Base-by-base conservation (phyloP, 2,888 invertebrate species). In the Plebejus melissa region DNA sequence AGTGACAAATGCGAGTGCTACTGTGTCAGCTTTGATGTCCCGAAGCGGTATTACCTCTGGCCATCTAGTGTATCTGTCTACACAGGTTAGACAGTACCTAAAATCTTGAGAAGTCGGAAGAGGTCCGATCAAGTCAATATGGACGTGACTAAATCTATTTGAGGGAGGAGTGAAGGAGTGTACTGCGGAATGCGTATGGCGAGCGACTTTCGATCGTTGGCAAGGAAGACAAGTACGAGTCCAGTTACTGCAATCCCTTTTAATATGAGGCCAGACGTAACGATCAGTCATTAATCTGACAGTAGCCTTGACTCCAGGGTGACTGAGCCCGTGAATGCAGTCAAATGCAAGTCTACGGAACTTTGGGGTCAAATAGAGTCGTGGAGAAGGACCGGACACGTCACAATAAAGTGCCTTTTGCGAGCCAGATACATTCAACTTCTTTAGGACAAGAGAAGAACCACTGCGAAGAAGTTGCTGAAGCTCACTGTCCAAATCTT, bases 51-150 rank as follows among this genome's bases (percentile, higher is more conserved):
- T 77, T 5, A 81, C 85, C 78, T 87, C 75, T 13, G 76, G 76
- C 78, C 78, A 77, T 76, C 85, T 78, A 0, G 87, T 83, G 74
- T 80, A 83, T 4, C 84, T 70, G 75, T 86, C 84, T n/a, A 85
- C 78, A 7, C 79, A 78, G 0, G 87, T 88, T 3, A 89, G 81
- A 36, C 82, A 80, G 76, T 88, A 88, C 4, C 79, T 77, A 74
- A 77, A 82, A 11, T 82, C 84, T 16, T 80, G 58, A 0, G 82
- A 82, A 2, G 76, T 7, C 28, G 88, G 86, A 11, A 90, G 77
- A 0, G 89, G 89, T 3, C 88, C 88, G 1, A 93, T 83, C 6
- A 93, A 79, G 79, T 92, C 88, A 2, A 91, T 81, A 79, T 91
- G 88, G 5, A 90, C 80, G 76, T 88, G 87, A n/a, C 80, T 78